Base-by-base conservation (phyloP, 2,113 vertebrate genomes). In the Vidua chalybeata region DNA sequence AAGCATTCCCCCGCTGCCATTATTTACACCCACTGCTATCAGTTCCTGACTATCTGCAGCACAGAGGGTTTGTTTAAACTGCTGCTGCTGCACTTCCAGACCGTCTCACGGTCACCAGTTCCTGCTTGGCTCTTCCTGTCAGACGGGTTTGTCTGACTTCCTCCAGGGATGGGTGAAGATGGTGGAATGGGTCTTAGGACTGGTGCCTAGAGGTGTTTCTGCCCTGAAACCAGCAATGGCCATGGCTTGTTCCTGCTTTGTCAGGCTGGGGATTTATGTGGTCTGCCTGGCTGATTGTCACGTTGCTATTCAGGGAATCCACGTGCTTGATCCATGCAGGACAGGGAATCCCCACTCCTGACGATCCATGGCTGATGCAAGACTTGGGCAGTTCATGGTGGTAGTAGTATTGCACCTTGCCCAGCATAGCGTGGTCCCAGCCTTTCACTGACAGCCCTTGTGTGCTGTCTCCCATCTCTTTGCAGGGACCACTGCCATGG, bases 31-130 rank as follows among this genome's bases (percentile, higher is more conserved):
- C 21, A 1, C 7, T 0, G 1, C 74, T 87, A 96, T 91, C 93
- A 89, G 93, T 93, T 95, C 88, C 90, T 94, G 92, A 12, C 73
- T 80, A 71, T 91, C 90, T 89, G 87, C 68, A 81, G 55, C 64
- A 67, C 52, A 62, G 81, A 27, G 56, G 11, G 72, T 82, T 96
- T 95, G 74, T 89, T 58, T 93, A 89, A 95, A 96, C 84, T 93
- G 87, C 51, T 54, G 77, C 73, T 80, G 56, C 61, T 74, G 81
- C 15, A 5, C 59, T 93, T 74, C 55, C 92, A 89, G 87, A 37
- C 67, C 1, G 3, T 79, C 73, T 62, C 77, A 83, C 2, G 15
- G 84, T 77, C 92, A 81, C 87, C 90, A 81, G 90, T 93, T 96
- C 92, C 90, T 94, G 87, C 87, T 46, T 0, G 1, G 73, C 92